Conservation (phyloP, 2,888 invertebrate species). For the Hydroisotoma schaefferi region DNA sequence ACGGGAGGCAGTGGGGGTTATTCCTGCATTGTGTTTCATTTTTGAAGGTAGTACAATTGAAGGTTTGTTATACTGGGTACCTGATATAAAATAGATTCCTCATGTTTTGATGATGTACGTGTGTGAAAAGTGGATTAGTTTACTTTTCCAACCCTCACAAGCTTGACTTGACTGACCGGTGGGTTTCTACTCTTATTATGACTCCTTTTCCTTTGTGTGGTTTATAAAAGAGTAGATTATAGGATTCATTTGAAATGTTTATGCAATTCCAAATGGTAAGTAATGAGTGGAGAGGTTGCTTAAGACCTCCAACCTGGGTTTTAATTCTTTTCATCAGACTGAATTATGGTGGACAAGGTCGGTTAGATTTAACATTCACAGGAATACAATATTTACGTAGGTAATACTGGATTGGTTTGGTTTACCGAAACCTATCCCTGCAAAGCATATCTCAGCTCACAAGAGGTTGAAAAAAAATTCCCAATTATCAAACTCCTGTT, state of each 20-base stretch:
- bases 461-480: slow-evolving; percentile 15
- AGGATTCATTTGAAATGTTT: neutral
- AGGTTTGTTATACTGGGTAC: too few relatives aligned
- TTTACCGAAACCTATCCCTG: too few relatives aligned
- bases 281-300: slow-evolving; percentile 7
- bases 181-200: neutral
- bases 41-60: too few relatives aligned
- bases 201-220: too few relatives aligned
- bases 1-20: slow-evolving; percentile 4
- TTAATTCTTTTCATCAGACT: slow-evolving; percentile 25
- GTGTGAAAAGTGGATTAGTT: slow-evolving; percentile 11
- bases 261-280: neutral
- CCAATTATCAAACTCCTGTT: slow-evolving; percentile 27
- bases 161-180: too few relatives aligned
- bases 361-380: too few relatives aligned
- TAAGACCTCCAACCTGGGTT: slow-evolving; percentile 25
- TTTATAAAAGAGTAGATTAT: neutral
- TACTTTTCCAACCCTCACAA: too few relatives aligned
- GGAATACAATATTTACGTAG: too few relatives aligned
- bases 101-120: too few relatives aligned
- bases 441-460: neutral
- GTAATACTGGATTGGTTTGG: too few relatives aligned
- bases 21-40: neutral
- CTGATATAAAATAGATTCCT: too few relatives aligned
- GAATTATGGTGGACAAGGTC: slow-evolving; percentile 21